Evolutionary conservation across 92 coral and sea anemone species (phyloP), one percentile per base, ranked within the genome.

Genomic region (Actinostola sp.): DNA sequence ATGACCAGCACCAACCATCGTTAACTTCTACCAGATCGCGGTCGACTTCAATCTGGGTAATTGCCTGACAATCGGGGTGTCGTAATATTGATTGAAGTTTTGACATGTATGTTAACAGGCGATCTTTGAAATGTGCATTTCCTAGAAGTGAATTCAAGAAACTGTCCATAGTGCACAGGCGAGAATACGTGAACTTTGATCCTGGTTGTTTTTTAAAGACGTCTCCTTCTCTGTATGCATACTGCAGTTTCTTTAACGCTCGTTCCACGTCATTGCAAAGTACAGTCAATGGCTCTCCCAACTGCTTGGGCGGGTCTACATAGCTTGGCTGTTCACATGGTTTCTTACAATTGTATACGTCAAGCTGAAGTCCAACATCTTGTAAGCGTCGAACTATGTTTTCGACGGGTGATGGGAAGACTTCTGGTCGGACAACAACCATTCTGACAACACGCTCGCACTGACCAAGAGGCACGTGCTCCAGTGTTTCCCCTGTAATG

Each of bases 201-300:
- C 42, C 20, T 0, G 39, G 65, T 1, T 59, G 42, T 31, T n/a
- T 30, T 17, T 59, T 59, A 23, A 11, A 59, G 1, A 59, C 65
- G 21, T 59, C 65, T 32, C 65, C 65, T 32, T 59, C 65, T 0
- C 65, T 0, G n/a, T 59, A 59, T n/a, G n/a, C n/a, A n/a, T n/a
- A n/a, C n/a, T n/a, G n/a, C n/a, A n/a, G 65, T 17, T 59, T 59
- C 23, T 30, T 32, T 3, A 59, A 11, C 15, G 65, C 65, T 8
- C 65, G 19, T 10, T 59, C 42, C 9, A 59, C 35, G 24, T 59
- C 65, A 23, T 59, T 59, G 43, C 65, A 59, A 0, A 59, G 24
- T 1, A 59, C 21, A 2, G 42, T 59, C 42, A 59, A 32, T 1
- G 65, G 65, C 21, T 59, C 65, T 17, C 41, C 65, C 1, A 59